These are phyloP conservation scores for Rhimphoctona megacephalus DNA, from an alignment of 2,888 invertebrate species.

Conservation along the genomic window DNA sequence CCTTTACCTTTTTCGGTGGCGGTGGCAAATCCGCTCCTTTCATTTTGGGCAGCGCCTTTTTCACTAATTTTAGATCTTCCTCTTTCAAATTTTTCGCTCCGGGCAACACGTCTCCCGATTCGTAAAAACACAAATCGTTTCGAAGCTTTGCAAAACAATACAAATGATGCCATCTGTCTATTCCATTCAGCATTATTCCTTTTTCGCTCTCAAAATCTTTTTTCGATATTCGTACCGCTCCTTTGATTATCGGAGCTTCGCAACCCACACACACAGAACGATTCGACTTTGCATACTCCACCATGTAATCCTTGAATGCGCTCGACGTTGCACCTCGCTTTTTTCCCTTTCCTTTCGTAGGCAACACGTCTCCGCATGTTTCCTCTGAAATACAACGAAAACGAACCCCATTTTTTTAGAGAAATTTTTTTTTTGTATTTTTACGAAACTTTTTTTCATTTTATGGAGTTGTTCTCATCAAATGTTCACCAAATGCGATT, in stretches of 20 bases:
- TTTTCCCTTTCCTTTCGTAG: conserved; percentile 85
- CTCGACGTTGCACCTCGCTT: conserved; percentile 86
- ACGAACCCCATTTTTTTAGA: too few relatives aligned
- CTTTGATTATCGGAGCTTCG: conserved; percentile 93
- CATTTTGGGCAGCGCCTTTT: conserved; percentile 87
- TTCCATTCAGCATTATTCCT: conserved; percentile 93
- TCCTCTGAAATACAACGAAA: conserved; percentile 69
- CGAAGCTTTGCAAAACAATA: conserved; percentile 94
- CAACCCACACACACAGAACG: conserved; percentile 93
- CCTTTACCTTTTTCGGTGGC: conserved; percentile 89
- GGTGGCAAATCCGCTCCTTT: conserved; percentile 87
- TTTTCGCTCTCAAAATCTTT: conserved; percentile 93
- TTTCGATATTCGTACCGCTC: conserved; percentile 90
- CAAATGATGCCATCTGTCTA: conserved; percentile 95
- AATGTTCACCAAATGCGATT: too few relatives aligned
- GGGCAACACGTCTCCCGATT: conserved; percentile 90
- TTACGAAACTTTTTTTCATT: neutral
- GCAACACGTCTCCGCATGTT: conserved; percentile 76
- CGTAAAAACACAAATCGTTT: conserved; percentile 90
- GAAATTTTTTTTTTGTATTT: neutral
- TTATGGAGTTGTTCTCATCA: neutral
- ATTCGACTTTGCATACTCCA: conserved; percentile 95
- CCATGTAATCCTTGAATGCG: conserved; percentile 88
- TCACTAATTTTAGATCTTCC: conserved; percentile 90
- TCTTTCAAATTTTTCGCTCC: conserved; percentile 90